Conservation (phyloP, 1,140 invertebrate genomes). For the Hylyphantes graminicola region DNA sequence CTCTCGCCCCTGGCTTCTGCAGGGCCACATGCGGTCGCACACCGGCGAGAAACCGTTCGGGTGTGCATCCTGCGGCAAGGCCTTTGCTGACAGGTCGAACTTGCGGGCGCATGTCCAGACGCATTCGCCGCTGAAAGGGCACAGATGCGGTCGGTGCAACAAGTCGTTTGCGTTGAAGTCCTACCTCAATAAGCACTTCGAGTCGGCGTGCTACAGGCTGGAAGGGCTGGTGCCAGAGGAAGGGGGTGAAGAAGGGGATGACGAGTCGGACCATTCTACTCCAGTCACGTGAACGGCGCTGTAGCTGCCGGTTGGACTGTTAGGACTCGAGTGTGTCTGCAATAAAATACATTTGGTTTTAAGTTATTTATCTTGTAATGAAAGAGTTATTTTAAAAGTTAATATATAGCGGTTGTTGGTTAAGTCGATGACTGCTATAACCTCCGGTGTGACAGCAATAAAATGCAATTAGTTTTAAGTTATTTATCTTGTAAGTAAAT, state of each 20-base stretch:
- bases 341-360: no score
- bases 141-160: slow-evolving; percentile 91
- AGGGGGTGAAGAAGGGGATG: slow-evolving; percentile 5
- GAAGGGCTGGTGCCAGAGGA: slow-evolving; percentile 34
- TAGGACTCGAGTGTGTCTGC: no score
- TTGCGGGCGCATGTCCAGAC: slow-evolving; percentile 98
- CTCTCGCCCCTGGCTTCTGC: slow-evolving; percentile 94
- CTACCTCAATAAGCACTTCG: slow-evolving; percentile 98
- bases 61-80: slow-evolving; percentile 98
- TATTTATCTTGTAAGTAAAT: no score
- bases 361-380: no score
- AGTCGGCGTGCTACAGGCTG: slow-evolving; percentile 93
- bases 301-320: no score
- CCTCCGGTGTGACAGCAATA: no score
- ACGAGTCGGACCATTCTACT: no score
- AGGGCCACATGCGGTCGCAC: slow-evolving; percentile 93
- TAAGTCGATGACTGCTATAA: no score
- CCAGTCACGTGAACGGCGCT: no score
- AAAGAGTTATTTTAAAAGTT: no score
- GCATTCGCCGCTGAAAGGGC: slow-evolving; percentile 95
- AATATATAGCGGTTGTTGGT: no score
- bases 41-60: slow-evolving; percentile 99
- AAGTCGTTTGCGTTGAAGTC: slow-evolving; percentile 98
- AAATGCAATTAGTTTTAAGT: no score
- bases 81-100: slow-evolving; percentile 98